Evolutionary conservation across 2,888 invertebrate species (phyloP), one percentile per base, ranked within the genome.

Genomic region (Smittia aterrima): DNA sequence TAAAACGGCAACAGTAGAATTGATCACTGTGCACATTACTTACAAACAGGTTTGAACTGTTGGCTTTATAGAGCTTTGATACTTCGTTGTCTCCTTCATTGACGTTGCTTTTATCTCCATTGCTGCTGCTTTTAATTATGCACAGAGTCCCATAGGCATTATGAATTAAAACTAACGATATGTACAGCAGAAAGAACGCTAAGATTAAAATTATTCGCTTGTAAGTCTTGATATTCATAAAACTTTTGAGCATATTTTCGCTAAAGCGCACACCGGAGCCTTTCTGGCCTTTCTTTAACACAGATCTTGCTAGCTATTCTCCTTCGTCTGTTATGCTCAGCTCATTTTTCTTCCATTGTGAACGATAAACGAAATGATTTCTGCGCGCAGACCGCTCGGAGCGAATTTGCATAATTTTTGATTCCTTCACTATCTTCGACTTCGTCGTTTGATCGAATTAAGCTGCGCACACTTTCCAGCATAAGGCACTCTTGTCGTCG

Each of bases 21-120:
- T 40, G 20, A 27, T 40, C 4, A 47, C 47, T 47, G 47, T 16
- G 25, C 32, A 27, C 62, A 72, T 72, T 62, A 72, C 72, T 72
- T 72, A 72, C 72, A 72, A 72, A 72, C 72, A 72, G 72, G 72
- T 72, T 72, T 72, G 72, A 62, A 72, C 54, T 38, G 72, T 72
- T 72, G 62, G 27, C 72, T 72, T 72, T 72, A 58, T 62, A 62
- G 27, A 62, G 58, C 32, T 25, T 25, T 32, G 72, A 32, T 32
- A 54, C 62, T 22, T 62, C 62, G 38, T 18, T 72, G 72, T 72
- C 72, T 72, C 58, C 38, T 13, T 24, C 22, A 22, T 72, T 62
- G 22, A 16, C 16, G 54, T 22, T 72, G 54, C 27, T 27, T 32
- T 72, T 72, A 58, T 72, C 72, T 38, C 20, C 72, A 62, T 13